These are phyloP conservation scores for Microctenopoma lineatum DNA, from an alignment of 2,797 vertebrate species.

Conservation along the genomic window DNA sequence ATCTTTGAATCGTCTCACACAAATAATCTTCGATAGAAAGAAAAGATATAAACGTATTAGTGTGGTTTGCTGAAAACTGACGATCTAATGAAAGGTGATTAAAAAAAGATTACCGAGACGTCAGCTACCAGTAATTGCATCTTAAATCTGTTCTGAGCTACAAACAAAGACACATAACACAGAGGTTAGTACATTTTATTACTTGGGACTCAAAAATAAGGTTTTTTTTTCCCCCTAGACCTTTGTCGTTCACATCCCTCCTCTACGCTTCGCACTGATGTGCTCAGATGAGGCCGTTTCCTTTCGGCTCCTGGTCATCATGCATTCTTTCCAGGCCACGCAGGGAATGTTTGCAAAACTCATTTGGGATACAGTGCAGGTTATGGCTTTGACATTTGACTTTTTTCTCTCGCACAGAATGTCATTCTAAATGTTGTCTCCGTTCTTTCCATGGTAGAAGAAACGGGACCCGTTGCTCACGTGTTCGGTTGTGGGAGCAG, in stretches of 20 bases:
- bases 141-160: slow-evolving; percentile 27
- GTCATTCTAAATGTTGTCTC: background rate
- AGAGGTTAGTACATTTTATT: slow-evolving; percentile 2
- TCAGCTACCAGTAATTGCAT: slow-evolving; percentile 35
- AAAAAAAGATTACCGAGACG: too few species aligned
- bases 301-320: slow-evolving; percentile 17
- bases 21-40: background rate
- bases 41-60: background rate
- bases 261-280: slow-evolving; percentile 1
- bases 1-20: background rate
- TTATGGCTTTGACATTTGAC: slow-evolving; percentile 44
- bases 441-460: background rate
- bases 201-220: slow-evolving; percentile 30
- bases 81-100: background rate
- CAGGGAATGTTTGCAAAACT: slow-evolving; percentile 35
- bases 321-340: slow-evolving; percentile 53
- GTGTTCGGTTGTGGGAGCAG: background rate
- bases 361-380: slow-evolving; percentile 23
- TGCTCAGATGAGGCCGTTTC: slow-evolving; percentile 14
- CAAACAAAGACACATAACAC: slow-evolving; percentile 7
- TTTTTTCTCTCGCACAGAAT: slow-evolving; percentile 18
- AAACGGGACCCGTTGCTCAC: background rate
- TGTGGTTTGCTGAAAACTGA: background rate
- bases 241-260: slow-evolving; percentile 6
- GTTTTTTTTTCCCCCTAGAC: background rate